These are phyloP conservation scores for Okamejei kenojei DNA, from an alignment of 2,797 vertebrate species.

Conservation along the genomic window DNA sequence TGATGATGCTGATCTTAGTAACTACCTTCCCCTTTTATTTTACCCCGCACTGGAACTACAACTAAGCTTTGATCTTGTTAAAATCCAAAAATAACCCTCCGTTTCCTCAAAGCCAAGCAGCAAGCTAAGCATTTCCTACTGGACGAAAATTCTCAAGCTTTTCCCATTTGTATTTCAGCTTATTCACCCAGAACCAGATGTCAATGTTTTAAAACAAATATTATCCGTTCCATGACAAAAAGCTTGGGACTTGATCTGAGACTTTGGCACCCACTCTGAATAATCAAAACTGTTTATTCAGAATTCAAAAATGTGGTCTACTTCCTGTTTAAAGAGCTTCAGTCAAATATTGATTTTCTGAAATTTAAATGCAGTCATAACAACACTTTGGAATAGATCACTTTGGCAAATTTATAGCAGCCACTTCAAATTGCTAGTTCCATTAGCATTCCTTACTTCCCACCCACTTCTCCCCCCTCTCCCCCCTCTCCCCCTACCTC, in stretches of 20 bases:
- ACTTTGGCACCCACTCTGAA: constrained; percentile 42
- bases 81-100: constrained; percentile 64
- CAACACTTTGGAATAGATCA: no score
- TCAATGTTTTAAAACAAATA: constrained; percentile 55
- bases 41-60: constrained; percentile 49
- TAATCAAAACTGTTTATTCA: constrained; percentile 24
- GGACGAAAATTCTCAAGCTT: constrained; percentile 57
- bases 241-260: constrained; percentile 45
- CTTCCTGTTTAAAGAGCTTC: neutral
- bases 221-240: constrained; percentile 47
- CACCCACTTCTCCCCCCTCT: no score
- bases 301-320: neutral
- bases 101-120: constrained; percentile 58
- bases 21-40: constrained; percentile 42
- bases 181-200: constrained; percentile 49
- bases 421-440: no score
- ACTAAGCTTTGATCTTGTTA: constrained; percentile 58
- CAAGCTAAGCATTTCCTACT: constrained; percentile 70
- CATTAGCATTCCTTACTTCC: no score
- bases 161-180: constrained; percentile 44
- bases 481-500: no score
- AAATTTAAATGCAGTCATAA: neutral
- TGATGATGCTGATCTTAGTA: neutral
- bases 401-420: no score
- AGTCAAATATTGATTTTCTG: neutral